These are phyloP conservation scores for Myiothlypis chrysogaster DNA, from an alignment of 2,797 vertebrate species.

Conservation along the genomic window DNA sequence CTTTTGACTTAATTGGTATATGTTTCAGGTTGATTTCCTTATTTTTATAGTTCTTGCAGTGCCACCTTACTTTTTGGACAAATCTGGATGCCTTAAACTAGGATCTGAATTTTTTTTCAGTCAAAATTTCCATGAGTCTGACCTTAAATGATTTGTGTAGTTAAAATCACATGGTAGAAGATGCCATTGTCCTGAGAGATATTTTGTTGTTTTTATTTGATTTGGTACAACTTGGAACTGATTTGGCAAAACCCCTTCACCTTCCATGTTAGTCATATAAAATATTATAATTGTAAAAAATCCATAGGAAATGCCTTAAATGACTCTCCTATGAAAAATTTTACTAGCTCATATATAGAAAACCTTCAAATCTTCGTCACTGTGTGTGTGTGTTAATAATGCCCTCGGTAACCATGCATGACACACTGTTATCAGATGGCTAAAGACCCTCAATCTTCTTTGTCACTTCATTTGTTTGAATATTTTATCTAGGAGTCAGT, in stretches of 20 bases:
- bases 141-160: not conserved
- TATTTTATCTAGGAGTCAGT: not conserved
- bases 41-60: not conserved
- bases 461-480: conserved; percentile 34
- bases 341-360: not conserved
- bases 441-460: not conserved
- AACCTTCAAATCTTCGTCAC: not conserved
- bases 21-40: not conserved
- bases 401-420: not conserved
- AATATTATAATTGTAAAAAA: not conserved
- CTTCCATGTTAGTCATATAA: not conserved
- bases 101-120: not conserved
- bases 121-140: not conserved
- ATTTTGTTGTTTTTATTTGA: not conserved
- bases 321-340: not conserved
- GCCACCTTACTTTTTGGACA: not conserved
- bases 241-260: not conserved
- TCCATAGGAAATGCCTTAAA: not conserved
- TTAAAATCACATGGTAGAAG: not conserved
- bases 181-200: not conserved
- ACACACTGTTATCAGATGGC: not conserved
- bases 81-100: not conserved
- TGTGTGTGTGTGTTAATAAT: not conserved
- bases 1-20: not conserved
- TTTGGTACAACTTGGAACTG: not conserved